Evolutionary conservation across 2,113 vertebrate genomes (phyloP), one percentile per base, ranked within the genome.

Genomic region (Engystomops pustulosus): DNA sequence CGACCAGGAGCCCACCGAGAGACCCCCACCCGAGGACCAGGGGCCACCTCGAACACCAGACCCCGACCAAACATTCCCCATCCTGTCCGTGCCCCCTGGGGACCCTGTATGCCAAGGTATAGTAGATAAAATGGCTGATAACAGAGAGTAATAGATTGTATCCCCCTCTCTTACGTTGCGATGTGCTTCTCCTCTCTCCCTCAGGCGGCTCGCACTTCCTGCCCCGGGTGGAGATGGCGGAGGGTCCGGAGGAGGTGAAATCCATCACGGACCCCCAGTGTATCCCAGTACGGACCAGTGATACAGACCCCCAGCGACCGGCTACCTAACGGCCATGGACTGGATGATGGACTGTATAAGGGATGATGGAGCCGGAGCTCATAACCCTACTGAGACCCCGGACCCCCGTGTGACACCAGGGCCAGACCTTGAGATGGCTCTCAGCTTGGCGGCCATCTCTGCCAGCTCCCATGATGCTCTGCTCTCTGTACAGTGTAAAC

Each of bases 151-250:
- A 4, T 41, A 41, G 4, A 41, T 41, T 41, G 38, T 41, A 8
- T 41, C 8, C 38, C 4, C 6, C 20, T 55, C 6, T 23, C 6
- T 45, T 8, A 12, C 53, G 20, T 55, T 55, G 2, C 53, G 23
- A 10, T 27, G 23, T 23, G 25, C 4, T 62, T 65, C 36, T 44
- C 5, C 10, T 69, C 27, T 55, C 36, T 23, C 69, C 27, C 70
- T 71, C 89, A 96, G 93, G 89, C 79, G 86, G 88, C 17, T 85
- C 90, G 0, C 94, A 95, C 88, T 94, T 93, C 58, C 90, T 96
- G 2, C 91, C 93, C 60, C 92, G 94, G 3, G 94, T 94, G 51
- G 95, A 96, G 81, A 93, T 94, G 20, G 88, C 90, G 36, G 93
- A 92, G 83, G 89, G 87, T 70, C 72, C 86, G 38, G 88, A 88